A percentile compares a stretch with the other conserved stretches of the same genome.
Evolutionary conservation across 1,140 invertebrate genomes (phyloP).

Genomic region (Dendrolimus kikuchii): DNA sequence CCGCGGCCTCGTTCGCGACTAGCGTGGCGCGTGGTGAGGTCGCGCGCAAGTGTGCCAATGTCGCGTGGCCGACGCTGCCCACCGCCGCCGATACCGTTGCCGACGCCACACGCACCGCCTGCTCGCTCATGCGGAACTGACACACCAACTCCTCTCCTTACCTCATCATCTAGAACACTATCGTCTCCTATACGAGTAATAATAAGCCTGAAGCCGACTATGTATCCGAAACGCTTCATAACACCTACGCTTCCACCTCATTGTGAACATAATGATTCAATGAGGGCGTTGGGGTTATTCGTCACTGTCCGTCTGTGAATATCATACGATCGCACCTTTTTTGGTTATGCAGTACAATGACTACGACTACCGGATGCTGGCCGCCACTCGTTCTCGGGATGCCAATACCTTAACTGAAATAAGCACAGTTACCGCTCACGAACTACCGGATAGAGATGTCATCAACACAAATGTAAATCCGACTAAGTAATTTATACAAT

Average conservation of each 20-base stretch:
- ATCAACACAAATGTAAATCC: constrained; percentile 42
- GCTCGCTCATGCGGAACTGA: constrained; percentile 54
- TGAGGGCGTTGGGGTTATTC: constrained; percentile 37
- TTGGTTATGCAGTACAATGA: constrained; percentile 65
- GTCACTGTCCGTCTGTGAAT: constrained; percentile 55
- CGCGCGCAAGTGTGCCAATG: constrained; percentile 66
- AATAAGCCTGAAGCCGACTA: no score
- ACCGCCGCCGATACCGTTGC: constrained; percentile 30
- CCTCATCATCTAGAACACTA: no score
- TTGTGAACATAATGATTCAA: constrained; percentile 46
- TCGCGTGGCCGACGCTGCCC: constrained; percentile 35
- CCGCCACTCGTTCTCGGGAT: constrained; percentile 23
- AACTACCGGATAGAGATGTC: constrained; percentile 50
- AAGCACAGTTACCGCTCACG: constrained; percentile 32
- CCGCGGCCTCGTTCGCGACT: constrained; percentile 52
- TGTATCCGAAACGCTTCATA: background rate
- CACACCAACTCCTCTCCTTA: constrained; percentile 26
- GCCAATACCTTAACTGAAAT: constrained; percentile 27
- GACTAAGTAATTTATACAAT: constrained; percentile 2
- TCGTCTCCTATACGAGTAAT: no score
- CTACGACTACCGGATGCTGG: constrained; percentile 49
- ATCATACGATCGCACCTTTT: constrained; percentile 65
- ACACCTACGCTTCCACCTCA: constrained; percentile 42
- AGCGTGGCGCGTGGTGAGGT: constrained; percentile 39
- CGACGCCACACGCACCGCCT: constrained; percentile 31